phyloP scores from a whole-genome alignment of 2,888 invertebrate genomes.

The Dysmachus trigonus region DNA sequence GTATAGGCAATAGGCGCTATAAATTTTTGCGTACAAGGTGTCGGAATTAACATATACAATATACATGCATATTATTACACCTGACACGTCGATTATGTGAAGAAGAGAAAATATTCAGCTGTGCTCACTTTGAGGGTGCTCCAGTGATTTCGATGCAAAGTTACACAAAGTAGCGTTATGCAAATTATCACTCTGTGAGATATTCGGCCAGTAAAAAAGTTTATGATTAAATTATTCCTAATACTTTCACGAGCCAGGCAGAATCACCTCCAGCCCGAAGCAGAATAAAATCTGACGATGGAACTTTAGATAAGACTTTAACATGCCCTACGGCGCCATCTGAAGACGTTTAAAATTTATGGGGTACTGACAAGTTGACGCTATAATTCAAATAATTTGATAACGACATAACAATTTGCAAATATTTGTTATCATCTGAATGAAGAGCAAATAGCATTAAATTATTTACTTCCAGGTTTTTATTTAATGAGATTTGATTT shows the following conservation, averaged over 20 bases:
- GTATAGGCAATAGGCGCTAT: not conserved
- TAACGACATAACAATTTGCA: not conserved
- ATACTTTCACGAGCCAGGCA: not conserved
- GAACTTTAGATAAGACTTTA: not conserved
- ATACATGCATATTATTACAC: too few relatives aligned
- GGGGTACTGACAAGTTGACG: not conserved
- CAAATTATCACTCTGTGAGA: not conserved
- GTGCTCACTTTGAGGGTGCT: not conserved
- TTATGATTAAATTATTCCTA: not conserved
- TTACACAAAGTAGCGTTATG: conserved; percentile 26
- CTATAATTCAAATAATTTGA: not conserved
- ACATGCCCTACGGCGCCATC: not conserved
- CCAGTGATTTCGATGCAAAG: not conserved
- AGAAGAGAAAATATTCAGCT: not conserved
- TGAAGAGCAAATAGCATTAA: not conserved
- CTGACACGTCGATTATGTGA: not conserved
- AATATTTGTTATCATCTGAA: not conserved
- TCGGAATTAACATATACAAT: not conserved
- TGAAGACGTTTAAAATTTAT: not conserved
- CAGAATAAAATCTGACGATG: not conserved
- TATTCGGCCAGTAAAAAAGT: not conserved
- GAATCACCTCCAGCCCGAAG: not conserved
- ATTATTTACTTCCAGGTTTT: not conserved
- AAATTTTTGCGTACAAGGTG: conserved; percentile 17
- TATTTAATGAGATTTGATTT: not conserved